Evolutionary conservation across 2,797 vertebrate species (phyloP), one percentile per base, ranked within the genome.

Genomic region (Chelmon rostratus): DNA sequence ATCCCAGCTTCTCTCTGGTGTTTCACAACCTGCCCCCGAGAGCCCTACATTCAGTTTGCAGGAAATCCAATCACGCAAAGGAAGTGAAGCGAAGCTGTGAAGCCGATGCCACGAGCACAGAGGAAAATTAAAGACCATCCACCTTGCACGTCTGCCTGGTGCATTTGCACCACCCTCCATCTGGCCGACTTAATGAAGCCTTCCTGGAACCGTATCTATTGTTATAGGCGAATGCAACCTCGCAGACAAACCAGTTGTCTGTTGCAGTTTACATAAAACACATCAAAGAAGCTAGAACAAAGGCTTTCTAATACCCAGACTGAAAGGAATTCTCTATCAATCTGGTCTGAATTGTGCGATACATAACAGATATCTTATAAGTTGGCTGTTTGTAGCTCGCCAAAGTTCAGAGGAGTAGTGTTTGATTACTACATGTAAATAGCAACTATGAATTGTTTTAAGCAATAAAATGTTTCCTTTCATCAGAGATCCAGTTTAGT

Each of bases 231-330:
- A 90, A 76, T 21, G 1, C 46, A 71, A 69, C 46, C 70, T 78
- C 50, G 46, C 52, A 86, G 78, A 88, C 78, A 86, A 87, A 79
- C 84, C 75, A 88, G 66, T 82, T 86, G 79, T 87, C 81, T 86
- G 79, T 53, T 83, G 54, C 54, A 87, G 68, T 89, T 89, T 74
- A 81, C 57, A 67, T 69, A 73, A 84, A 91, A 88, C 82, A 85
- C 87, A 83, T 89, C 85, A 92, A 91, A 91, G 84, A 79, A 38
- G 21, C 9, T 25, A 69, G 79, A 89, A 89, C 82, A 91, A 91
- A 91, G 88, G 46, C 69, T 73, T 78, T 85, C 42, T 79, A 86
- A 89, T 82, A 61, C 35, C 63, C 86, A 87, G 88, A 87, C 84
- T 68, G 38, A 81, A 84, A 79, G 74, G 68, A 86, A 92, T 90